phyloP scores from a whole-genome alignment of 2,888 invertebrate genomes.

The Sepioteuthis lessoniana region DNA sequence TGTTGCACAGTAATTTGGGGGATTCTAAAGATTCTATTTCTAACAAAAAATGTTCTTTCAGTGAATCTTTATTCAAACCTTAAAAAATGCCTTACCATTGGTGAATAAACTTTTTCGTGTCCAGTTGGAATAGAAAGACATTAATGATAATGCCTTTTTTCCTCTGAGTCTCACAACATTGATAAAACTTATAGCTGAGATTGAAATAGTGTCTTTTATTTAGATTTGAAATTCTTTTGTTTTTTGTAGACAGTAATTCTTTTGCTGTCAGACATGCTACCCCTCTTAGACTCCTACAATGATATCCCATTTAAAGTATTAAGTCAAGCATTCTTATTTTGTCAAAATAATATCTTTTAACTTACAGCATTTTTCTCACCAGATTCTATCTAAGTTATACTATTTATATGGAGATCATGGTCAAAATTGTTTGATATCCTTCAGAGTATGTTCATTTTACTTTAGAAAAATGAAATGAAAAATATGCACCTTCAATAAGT shows the following conservation, averaged over 20 bases:
- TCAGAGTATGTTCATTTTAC: no score
- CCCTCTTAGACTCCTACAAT: not conserved
- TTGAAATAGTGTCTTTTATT: not conserved
- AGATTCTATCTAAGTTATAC: not conserved
- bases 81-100: no score
- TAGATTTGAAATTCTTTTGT: not conserved
- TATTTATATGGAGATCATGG: not conserved
- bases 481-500: no score
- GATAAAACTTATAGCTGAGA: not conserved
- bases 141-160: no score
- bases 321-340: not conserved
- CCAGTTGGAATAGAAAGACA: no score
- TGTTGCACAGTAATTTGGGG: no score
- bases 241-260: not conserved
- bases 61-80: no score
- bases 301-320: not conserved
- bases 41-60: no score
- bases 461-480: no score
- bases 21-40: no score
- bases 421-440: no score
- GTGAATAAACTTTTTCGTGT: no score
- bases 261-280: not conserved
- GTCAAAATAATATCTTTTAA: not conserved
- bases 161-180: not conserved
- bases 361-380: not conserved